These are phyloP conservation scores for Paramisgurnus dabryanus DNA, from an alignment of 2,113 vertebrate genomes.

Conservation along the genomic window DNA sequence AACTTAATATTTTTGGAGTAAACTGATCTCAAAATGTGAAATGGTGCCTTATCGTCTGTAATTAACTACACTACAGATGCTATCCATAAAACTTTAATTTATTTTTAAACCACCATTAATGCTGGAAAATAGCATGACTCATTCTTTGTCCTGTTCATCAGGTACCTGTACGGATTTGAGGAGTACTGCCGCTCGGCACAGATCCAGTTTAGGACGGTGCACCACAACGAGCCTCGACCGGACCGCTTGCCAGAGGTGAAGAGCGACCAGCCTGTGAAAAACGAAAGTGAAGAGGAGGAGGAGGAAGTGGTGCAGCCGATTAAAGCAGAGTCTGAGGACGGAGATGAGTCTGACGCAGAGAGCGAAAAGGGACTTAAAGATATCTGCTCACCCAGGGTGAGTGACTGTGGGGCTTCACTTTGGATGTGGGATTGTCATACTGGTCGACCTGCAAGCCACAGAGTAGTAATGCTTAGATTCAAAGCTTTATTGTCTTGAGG, in stretches of 20 bases:
- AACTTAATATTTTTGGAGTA: no score
- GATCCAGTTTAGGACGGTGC: constrained; percentile 96
- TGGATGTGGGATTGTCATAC: neutral
- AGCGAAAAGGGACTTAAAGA: constrained; percentile 78
- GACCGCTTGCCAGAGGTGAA: constrained; percentile 66
- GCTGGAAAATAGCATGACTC: neutral
- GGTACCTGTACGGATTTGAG: constrained; percentile 98
- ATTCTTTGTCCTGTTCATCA: constrained; percentile 53
- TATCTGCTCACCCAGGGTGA: constrained; percentile 83
- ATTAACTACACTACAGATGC: no score
- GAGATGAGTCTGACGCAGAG: constrained; percentile 76
- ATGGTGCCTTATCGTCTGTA: no score
- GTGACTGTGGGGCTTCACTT: constrained; percentile 45
- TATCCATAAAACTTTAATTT: no score
- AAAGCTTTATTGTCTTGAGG: neutral
- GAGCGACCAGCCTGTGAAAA: constrained; percentile 68
- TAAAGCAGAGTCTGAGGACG: constrained; percentile 35
- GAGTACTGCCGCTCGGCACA: constrained; percentile 94
- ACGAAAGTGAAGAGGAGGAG: constrained; percentile 50
- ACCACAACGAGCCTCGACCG: constrained; percentile 90
- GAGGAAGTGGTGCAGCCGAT: constrained; percentile 51
- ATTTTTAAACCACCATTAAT: no score
- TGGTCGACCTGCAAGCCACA: neutral
- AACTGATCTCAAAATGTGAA: no score
- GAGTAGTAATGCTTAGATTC: neutral